These are phyloP conservation scores for Otolemur garnettii DNA, from an alignment of 2,113 vertebrate species.

Conservation along the genomic window DNA sequence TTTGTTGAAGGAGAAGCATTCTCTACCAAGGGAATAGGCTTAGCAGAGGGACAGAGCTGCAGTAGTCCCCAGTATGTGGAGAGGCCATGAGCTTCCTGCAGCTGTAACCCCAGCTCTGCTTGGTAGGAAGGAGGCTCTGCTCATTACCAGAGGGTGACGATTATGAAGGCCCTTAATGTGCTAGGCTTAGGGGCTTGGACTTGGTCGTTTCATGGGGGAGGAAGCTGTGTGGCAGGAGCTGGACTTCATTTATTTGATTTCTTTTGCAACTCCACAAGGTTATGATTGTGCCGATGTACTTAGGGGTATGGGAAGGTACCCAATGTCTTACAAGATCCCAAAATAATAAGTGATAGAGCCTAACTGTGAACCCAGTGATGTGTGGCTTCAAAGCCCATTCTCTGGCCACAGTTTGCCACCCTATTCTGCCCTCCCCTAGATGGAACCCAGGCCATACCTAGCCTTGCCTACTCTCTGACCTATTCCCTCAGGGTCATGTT, in stretches of 20 bases:
- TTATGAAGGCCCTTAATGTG: neutral
- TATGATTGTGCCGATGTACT: neutral
- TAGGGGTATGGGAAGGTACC: neutral
- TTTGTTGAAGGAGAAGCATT: neutral
- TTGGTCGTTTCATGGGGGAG: neutral
- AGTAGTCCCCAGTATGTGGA: neutral
- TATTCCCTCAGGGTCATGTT: neutral
- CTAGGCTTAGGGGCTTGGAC: neutral
- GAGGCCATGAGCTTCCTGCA: neutral
- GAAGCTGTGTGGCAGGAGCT: neutral
- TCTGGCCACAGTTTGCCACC: neutral
- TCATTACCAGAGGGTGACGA: neutral
- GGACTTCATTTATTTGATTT: neutral
- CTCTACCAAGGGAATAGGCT: neutral
- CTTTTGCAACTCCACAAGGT: neutral
- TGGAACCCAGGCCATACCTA: neutral
- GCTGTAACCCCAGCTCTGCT: neutral
- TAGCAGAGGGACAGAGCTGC: neutral
- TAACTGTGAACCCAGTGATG: constrained; percentile 18
- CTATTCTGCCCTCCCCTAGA: neutral
- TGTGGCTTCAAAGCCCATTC: neutral
- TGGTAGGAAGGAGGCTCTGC: neutral
- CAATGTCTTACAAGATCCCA: neutral
- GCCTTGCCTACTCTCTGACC: neutral
- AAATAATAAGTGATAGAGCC: neutral